Percentiles rank a stretch among this genome's conserved stretches.
phyloP scores from a whole-genome alignment of 1,140 invertebrate species.

The Pseudomyrmex flavicornis region DNA sequence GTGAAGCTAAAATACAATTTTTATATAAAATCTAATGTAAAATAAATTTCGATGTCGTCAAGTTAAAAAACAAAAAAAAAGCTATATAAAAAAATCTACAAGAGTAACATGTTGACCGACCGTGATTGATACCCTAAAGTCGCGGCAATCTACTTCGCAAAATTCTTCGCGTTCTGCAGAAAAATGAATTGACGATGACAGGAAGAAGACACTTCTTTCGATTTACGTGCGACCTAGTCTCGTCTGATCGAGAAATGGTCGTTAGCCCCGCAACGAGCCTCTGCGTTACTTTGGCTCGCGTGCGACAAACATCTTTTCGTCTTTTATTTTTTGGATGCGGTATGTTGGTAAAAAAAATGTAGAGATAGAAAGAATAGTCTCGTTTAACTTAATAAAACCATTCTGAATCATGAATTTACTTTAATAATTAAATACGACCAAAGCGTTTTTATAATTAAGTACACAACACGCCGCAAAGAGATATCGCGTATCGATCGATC shows the following conservation, averaged over 20 bases:
- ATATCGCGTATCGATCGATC: too few relatives aligned
- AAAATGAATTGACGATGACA: constrained; percentile 66
- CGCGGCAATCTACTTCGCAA: constrained; percentile 47
- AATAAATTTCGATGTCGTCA: too few relatives aligned
- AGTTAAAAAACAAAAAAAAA: neutral
- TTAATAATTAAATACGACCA: neutral
- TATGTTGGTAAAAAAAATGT: neutral
- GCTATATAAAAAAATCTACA: constrained; percentile 26
- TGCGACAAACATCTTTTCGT: constrained; percentile 10
- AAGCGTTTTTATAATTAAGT: too few relatives aligned
- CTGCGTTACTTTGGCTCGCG: constrained; percentile 35
- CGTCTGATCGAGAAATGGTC: constrained; percentile 69
- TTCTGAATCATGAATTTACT: too few relatives aligned
- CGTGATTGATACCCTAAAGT: constrained; percentile 63
- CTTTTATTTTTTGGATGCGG: neutral
- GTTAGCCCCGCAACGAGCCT: constrained; percentile 62
- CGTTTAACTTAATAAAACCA: too few relatives aligned
- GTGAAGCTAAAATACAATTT: neutral
- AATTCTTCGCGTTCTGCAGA: constrained; percentile 14
- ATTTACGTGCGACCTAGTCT: constrained; percentile 73
- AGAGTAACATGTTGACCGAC: constrained; percentile 45
- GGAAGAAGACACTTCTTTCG: constrained; percentile 45
- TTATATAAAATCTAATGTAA: neutral
- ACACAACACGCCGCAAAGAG: too few relatives aligned
- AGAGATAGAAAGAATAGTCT: too few relatives aligned